phyloP scores from a whole-genome alignment of 1,140 invertebrate genomes.

The Magallana ariakensis region DNA sequence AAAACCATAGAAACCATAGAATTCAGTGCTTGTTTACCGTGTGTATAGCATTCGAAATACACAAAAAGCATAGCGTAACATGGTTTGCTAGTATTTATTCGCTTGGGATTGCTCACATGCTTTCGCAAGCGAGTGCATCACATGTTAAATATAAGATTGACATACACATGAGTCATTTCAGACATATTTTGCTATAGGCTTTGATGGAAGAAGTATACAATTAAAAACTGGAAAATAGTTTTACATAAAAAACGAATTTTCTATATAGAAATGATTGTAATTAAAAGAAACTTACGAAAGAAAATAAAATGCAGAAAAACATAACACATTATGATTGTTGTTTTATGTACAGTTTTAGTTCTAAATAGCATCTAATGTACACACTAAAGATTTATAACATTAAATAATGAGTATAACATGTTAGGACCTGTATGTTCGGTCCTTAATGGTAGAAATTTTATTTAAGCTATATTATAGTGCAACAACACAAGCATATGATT shows the following conservation, averaged over 20 bases:
- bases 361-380: no score
- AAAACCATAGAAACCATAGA: neutral
- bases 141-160: neutral
- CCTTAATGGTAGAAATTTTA: no score
- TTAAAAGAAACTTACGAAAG: neutral
- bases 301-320: no score
- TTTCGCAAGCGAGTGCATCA: neutral
- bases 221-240: neutral
- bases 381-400: no score
- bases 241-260: constrained; percentile 3
- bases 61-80: neutral
- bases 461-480: no score
- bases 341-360: no score
- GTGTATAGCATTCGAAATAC: neutral
- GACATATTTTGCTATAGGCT: neutral
- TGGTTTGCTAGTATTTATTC: neutral
- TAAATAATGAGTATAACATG: no score
- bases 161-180: neutral
- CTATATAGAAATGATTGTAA: neutral
- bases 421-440: no score
- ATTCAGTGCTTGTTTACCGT: neutral
- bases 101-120: neutral
- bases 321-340: no score
- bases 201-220: neutral
- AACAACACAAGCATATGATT: no score